A percentile compares a stretch with the other conserved stretches of the same genome.
Evolutionary conservation across 2,888 invertebrate species (phyloP).

Genomic region (Rhyacophila evoluta): DNA sequence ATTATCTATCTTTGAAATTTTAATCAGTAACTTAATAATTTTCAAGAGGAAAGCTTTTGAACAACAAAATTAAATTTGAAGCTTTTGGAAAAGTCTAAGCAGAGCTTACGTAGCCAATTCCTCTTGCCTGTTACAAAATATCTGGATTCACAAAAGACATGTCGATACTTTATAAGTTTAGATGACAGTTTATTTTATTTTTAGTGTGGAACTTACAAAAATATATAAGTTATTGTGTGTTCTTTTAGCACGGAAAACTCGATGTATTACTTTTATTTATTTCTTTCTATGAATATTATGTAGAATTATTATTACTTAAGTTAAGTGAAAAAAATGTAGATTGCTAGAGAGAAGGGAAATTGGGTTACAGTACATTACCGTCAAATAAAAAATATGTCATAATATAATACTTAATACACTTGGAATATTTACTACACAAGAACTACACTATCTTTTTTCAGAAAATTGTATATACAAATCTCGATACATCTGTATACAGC

Average conservation of each 20-base stretch:
- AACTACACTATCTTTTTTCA: too few relatives aligned
- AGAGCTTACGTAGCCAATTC: conserved; percentile 1
- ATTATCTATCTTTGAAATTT: conserved; percentile 11
- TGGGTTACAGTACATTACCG: too few relatives aligned
- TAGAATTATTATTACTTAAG: neutral
- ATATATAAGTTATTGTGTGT: too few relatives aligned
- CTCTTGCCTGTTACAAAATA: conserved; percentile 1
- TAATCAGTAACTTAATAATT: conserved; percentile 22
- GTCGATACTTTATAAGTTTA: neutral
- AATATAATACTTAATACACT: too few relatives aligned
- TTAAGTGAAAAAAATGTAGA: too few relatives aligned
- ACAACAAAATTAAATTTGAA: conserved; percentile 15
- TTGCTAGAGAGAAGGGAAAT: neutral
- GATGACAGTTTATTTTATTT: neutral
- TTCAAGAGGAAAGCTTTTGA: conserved; percentile 14
- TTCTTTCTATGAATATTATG: too few relatives aligned
- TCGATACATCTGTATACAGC: too few relatives aligned
- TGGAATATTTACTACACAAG: too few relatives aligned
- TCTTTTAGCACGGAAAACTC: too few relatives aligned
- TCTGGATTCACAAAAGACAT: neutral
- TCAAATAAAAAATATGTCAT: too few relatives aligned
- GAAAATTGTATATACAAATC: too few relatives aligned
- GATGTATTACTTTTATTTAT: too few relatives aligned
- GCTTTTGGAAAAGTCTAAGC: conserved; percentile 8
- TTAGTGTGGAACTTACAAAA: neutral